These are phyloP conservation scores for Paguma larvata DNA, from an alignment of 2,797 vertebrate species.

Conservation along the genomic window DNA sequence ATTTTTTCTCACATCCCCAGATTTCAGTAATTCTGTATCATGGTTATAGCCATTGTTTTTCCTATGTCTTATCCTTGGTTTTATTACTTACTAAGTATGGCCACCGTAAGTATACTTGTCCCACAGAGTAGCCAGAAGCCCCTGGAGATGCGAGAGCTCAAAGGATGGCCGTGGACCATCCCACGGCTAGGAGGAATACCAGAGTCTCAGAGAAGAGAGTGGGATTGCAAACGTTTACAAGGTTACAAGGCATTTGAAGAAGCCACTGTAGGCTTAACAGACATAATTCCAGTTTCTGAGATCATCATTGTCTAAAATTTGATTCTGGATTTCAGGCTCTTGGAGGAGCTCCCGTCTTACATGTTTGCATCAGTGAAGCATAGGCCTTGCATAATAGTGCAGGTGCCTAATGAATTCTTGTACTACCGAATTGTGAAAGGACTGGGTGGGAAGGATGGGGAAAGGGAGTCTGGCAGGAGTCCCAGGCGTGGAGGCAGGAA, in stretches of 20 bases:
- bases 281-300: background rate
- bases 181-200: background rate
- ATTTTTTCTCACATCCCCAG: background rate
- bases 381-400: accelerated
- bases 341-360: background rate
- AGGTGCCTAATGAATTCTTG: background rate
- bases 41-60: background rate
- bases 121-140: background rate
- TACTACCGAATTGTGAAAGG: background rate
- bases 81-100: background rate
- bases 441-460: background rate
- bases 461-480: background rate
- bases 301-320: background rate
- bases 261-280: background rate
- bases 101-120: background rate
- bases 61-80: background rate
- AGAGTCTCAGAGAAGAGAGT: background rate
- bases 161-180: too few relatives aligned
- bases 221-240: background rate
- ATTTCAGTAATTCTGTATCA: background rate
- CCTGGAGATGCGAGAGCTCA: background rate
- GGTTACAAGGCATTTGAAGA: background rate
- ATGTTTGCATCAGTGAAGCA: background rate
- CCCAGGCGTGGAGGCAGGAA: background rate
- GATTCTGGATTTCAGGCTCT: background rate